Evolutionary conservation across 2,113 vertebrate genomes (phyloP), one percentile per base, ranked within the genome.

Genomic region (Engystomops pustulosus): DNA sequence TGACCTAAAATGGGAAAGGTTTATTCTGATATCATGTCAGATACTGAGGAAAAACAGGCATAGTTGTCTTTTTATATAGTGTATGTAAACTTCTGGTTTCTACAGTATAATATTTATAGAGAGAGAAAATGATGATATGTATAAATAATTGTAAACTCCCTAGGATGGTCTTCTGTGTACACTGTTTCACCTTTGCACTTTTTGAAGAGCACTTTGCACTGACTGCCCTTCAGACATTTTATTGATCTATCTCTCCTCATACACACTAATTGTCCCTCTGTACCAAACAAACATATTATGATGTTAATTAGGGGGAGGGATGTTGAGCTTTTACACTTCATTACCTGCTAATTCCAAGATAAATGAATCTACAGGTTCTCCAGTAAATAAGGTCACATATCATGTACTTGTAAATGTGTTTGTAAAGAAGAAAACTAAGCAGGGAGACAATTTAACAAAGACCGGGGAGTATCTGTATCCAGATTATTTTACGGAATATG

Each of bases 341-440:
- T 96, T 95, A 93, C 92, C 90, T 94, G 88, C 93, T 95, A 95
- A 95, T 95, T 94, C 93, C 91, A 94, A 95, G 93, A 94, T 95
- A 95, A 96, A 96, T 95, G 92, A 95, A 96, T 94, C 93, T 89
- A 90, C 90, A 92, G 93, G 93, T 95, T 95, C 88, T 93, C 92
- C 93, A 93, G 92, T 92, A 94, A 93, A 95, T 94, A 95, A 94
- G 93, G 93, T 95, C 91, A 93, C 94, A 93, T 93, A 93, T 93
- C 92, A 92, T 92, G 92, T 92, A 91, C 90, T 95, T 93, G 93
- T 93, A 94, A 95, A 94, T 89, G 92, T 96, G 93, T 97, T 96
- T 94, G 95, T 96, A 95, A 97, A 97, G 94, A 95, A 87, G 87
- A 90, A 87, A 87, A 89, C 89, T 88, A 86, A 87, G 78, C 89